phyloP scores from a whole-genome alignment of 2,888 invertebrate species.

The Acrobasis repandana region DNA sequence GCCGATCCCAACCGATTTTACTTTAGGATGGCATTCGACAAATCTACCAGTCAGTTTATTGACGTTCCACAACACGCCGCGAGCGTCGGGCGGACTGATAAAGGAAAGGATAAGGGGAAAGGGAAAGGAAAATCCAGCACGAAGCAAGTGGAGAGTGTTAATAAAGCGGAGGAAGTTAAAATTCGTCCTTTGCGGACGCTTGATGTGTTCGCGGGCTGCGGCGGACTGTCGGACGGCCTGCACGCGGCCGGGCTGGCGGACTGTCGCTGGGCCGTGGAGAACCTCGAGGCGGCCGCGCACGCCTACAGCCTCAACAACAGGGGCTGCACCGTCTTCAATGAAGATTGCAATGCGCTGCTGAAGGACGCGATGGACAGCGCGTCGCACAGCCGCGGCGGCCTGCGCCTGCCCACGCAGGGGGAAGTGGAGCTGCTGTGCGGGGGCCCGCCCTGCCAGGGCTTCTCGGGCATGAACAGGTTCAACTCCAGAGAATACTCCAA shows the following conservation, averaged over 20 bases:
- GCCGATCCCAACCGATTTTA: constrained; percentile 88
- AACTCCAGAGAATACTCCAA: constrained; percentile 92
- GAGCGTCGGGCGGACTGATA: constrained; percentile 82
- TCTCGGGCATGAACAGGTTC: constrained; percentile 95
- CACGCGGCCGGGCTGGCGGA: constrained; percentile 87
- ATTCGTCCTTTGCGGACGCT: constrained; percentile 84
- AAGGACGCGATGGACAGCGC: constrained; percentile 86
- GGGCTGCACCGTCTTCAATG: constrained; percentile 88
- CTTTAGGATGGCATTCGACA: constrained; percentile 87
- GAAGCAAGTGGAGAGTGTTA: constrained; percentile 45
- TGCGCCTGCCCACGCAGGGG: constrained; percentile 87
- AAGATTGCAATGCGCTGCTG: constrained; percentile 90
- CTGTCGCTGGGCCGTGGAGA: constrained; percentile 92
- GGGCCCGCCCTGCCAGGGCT: constrained; percentile 95
- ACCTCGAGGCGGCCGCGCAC: constrained; percentile 88
- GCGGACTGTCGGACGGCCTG: constrained; percentile 90
- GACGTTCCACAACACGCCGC: constrained; percentile 85
- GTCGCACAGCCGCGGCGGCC: constrained; percentile 71
- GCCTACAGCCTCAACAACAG: constrained; percentile 91
- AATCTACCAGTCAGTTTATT: constrained; percentile 74
- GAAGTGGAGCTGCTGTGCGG: constrained; percentile 93
- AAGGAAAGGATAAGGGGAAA: constrained; percentile 86
- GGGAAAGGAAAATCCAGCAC: constrained; percentile 85
- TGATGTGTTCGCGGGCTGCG: constrained; percentile 94
- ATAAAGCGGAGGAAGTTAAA: constrained; percentile 52